Conservation (phyloP, 2,113 vertebrate species). For the Barnardius zonarius region DNA sequence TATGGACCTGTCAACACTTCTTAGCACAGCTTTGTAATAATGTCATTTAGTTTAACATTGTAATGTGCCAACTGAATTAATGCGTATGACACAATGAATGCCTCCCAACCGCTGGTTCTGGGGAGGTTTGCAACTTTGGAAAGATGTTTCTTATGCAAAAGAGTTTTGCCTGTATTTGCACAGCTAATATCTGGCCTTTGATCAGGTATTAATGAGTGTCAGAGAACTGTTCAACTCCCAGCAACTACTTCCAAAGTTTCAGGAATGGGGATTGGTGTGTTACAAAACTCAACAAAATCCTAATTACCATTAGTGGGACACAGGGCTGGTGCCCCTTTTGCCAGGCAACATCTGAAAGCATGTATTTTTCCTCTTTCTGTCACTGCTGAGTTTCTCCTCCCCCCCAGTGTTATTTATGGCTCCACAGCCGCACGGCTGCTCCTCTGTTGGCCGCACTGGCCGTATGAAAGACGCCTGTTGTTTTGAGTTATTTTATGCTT, state of each 20-base stretch:
- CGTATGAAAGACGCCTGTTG: background rate
- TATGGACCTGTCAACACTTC: conserved; percentile 99
- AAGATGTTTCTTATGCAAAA: conserved; percentile 74
- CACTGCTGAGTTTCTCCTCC: background rate
- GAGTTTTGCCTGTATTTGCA: conserved; percentile 66
- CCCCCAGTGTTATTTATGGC: background rate
- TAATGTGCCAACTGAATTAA: conserved; percentile 93
- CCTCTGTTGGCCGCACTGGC: background rate
- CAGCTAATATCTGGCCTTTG: background rate
- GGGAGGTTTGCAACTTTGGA: conserved; percentile 78
- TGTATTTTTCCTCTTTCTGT: accelerated
- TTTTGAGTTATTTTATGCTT: background rate
- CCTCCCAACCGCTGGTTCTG: conserved; percentile 81
- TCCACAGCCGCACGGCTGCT: background rate
- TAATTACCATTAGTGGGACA: background rate
- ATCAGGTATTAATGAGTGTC: background rate
- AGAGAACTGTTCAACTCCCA: background rate
- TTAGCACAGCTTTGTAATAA: conserved; percentile 93
- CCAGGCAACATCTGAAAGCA: background rate
- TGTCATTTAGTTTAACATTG: conserved; percentile 98
- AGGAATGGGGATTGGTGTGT: background rate
- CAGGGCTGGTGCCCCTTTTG: background rate
- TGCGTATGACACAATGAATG: conserved; percentile 83
- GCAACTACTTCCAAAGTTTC: background rate
- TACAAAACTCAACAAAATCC: background rate